Percentiles rank a stretch among this genome's conserved stretches.
phyloP scores from a whole-genome alignment of 2,888 invertebrate species.

The Conops quadrifasciatus region DNA sequence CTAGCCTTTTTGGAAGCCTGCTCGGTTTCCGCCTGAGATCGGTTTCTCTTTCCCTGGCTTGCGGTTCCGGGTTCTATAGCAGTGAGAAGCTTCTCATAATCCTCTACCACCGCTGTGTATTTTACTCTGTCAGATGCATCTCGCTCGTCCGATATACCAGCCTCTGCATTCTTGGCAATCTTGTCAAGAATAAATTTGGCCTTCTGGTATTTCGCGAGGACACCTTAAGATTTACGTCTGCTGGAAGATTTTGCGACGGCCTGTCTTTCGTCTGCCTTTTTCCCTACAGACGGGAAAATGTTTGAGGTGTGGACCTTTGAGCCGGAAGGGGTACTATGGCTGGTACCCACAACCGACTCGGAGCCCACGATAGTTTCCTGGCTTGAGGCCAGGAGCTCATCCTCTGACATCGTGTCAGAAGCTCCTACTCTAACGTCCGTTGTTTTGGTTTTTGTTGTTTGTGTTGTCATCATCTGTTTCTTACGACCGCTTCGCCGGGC shows the following conservation, averaged over 20 bases:
- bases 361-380: background rate
- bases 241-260: background rate
- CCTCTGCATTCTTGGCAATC: constrained; percentile 13
- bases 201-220: background rate
- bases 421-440: background rate
- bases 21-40: background rate
- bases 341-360: background rate
- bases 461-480: no score
- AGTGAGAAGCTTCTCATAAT: background rate
- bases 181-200: constrained; percentile 1
- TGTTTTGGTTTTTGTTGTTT: background rate
- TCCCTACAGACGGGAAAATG: background rate
- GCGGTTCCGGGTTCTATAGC: no score
- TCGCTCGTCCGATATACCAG: background rate
- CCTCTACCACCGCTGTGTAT: background rate
- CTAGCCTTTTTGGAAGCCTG: background rate
- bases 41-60: background rate
- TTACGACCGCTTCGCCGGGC: background rate
- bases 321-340: background rate
- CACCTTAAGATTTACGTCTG: background rate
- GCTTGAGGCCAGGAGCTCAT: background rate
- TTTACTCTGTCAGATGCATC: background rate
- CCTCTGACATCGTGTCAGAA: background rate
- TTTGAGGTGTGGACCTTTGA: background rate
- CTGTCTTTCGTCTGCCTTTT: background rate